Base-by-base conservation (phyloP, 2,113 vertebrate genomes). In the Cinclus mexicanus region DNA sequence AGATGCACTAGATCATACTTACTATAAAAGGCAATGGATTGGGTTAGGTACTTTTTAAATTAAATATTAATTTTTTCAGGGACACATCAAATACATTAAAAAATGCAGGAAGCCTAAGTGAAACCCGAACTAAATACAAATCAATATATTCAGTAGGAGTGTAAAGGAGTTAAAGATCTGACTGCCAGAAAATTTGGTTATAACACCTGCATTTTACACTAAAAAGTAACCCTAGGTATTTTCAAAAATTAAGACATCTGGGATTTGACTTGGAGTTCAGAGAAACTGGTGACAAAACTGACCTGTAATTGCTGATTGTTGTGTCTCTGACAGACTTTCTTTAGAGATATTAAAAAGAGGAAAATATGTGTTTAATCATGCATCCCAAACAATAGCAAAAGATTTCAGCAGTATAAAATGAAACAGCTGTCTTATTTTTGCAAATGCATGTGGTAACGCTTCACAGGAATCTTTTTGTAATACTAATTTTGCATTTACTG, bases 1-100 rank as follows among this genome's bases (percentile, higher is more conserved):
- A 44, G 55, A 82, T 60, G 52, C 35, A 71, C 49, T 88, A 72
- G 74, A 44, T 84, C 39, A 59, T 56, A 33, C 23, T 91, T 88
- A 93, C 71, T 67, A 8, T 90, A 83, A 93, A 91, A 92, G 47
- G 74, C 42, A 81, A 46, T 80, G 16, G 60, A n/a, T 89, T 94
- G 35, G 46, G 18, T 52, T 72, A 90, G 76, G 65, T 87, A 56
- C 31, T 93, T 67, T 91, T 61, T 42, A 88, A 93, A 80, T 93
- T 89, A 91, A 84, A 80, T 88, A 69, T 64, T 87, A 47, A 28
- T 87, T 91, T 96, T 93, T 63, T 72, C 41, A 83, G 67, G 74
- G 79, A 83, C 56, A 39, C 24, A 77, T 82, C 11, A 92, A 84
- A 57, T 85, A 50, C 56, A 70, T 79, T 2, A 1, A 11, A 29